Conservation (phyloP, 2,113 vertebrate species). For the Eurystomus gularis region DNA sequence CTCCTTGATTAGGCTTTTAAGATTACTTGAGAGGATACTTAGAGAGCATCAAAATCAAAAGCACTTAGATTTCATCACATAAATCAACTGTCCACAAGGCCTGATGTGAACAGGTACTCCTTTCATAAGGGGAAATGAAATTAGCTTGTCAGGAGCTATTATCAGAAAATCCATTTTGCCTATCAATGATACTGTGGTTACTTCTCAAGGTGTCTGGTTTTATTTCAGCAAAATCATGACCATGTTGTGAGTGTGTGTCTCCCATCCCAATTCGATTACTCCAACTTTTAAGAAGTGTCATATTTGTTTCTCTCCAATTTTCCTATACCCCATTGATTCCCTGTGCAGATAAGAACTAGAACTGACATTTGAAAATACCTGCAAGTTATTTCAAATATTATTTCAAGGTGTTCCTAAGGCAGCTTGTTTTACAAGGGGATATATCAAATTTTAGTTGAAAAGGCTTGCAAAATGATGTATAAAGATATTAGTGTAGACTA, state of each 20-base stretch:
- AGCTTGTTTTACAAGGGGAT: background rate
- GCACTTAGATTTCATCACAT: background rate
- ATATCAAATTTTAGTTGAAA: background rate
- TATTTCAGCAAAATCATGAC: background rate
- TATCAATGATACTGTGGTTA: background rate
- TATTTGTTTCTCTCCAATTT: background rate
- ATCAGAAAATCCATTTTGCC: background rate
- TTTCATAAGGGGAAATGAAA: background rate
- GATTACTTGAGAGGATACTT: background rate
- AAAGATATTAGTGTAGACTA: background rate
- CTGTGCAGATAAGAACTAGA: background rate
- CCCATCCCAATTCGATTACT: background rate
- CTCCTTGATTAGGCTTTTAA: background rate
- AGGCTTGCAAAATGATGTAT: background rate
- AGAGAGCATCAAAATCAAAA: background rate
- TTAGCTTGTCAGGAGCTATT: background rate
- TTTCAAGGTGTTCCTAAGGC: background rate
- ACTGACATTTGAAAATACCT: background rate
- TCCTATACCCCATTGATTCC: background rate
- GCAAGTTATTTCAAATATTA: background rate
- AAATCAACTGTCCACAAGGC: background rate
- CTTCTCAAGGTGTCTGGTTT: background rate
- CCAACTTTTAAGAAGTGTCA: fast-evolving
- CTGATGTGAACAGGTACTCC: background rate
- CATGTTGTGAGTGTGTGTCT: fast-evolving